Base-by-base conservation (phyloP, 2,113 vertebrate genomes). In the Ursus arctos region DNA sequence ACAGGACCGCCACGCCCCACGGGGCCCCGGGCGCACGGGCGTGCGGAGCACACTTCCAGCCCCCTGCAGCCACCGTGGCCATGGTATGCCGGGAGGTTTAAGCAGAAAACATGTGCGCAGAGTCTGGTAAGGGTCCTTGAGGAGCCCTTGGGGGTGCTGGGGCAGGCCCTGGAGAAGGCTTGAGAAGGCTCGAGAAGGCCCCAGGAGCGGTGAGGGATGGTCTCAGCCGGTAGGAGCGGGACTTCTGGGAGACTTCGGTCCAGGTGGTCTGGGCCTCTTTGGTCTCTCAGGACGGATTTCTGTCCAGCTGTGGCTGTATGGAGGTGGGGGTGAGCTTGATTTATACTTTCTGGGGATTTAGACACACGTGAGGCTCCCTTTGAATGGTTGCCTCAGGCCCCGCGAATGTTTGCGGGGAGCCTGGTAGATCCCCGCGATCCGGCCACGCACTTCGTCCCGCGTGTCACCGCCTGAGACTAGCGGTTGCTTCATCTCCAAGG, bases 401-500 rank as follows among this genome's bases (percentile, higher is more conserved):
- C 36, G 57, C 2, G 1, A 2, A 40, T 12, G 22, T n/a, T 10
- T 4, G 21, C 6, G 9, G 31, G 4, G 14, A 40, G 49, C 3
- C 22, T 7, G 21, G 6, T 18, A 0, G 1, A 18, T 1, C 21
- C 6, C 9, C 4, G 4, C 22, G 6, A 6, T 15, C 49, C 21
- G 0, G 13, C 69, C 43, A 2, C 2, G 2, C 88, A 14, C 76
- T 18, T 26, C 8, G 33, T 26, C 21, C 12, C 4, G 12, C 8
- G 11, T 53, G 19, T 9, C 1, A 19, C 18, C 0, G 16, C 15
- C 7, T 0, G 4, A 16, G 4, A 11, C n/a, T 2, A 18, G 33
- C 4, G 3, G n/a, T 4, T 4, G 7, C 36, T 51, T 33, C 2
- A 16, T 22, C 36, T 57, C 36, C 7, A 10, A 16, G 19, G 49